Evolutionary conservation across 2,113 vertebrate species (phyloP), one percentile per base, ranked within the genome.

Genomic region (Heterochromis multidens): DNA sequence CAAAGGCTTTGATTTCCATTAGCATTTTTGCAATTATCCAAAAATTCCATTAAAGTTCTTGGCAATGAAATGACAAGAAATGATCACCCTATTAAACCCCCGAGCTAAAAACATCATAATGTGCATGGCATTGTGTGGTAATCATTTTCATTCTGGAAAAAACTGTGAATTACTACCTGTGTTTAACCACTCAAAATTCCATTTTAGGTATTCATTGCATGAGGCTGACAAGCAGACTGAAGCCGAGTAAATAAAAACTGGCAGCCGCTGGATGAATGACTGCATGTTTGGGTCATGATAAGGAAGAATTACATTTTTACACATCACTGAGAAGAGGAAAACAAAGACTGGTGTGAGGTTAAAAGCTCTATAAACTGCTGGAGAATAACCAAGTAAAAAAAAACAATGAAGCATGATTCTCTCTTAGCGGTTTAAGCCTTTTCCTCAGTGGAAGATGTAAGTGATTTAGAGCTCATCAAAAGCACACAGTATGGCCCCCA

Each of bases 261-360:
- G 92, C 94, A 95, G 91, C 89, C n/a, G 35, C 89, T 79, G 88
- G 84, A 89, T 94, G 87, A 86, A 90, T 86, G 86, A 79, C 83
- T 88, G 89, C 83, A 89, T 91, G 89, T 93, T 92, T 88, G 65
- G 88, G 88, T 91, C 91, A 92, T 87, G 93, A 94, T 82, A 94
- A 95, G 87, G 82, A 88, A 93, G 91, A 95, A 92, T 93, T 92
- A 90, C 85, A 89, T 89, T 93, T 88, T 91, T 89, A 93, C 89
- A 94, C 93, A 84, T 82, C 92, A 81, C 91, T 82, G 89, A 91
- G 85, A 88, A 93, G 86, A 92, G 82, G 63, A 89, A 92, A 94
- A 89, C 90, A 94, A 94, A 91, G 92, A 84, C 78, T 72, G 77
- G 82, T 80, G 81, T 88, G 65, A 63, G 87, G 87, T 92, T 92